Evolutionary conservation across 2,888 invertebrate species (phyloP).

Genomic region (Trachelus troglodyta): DNA sequence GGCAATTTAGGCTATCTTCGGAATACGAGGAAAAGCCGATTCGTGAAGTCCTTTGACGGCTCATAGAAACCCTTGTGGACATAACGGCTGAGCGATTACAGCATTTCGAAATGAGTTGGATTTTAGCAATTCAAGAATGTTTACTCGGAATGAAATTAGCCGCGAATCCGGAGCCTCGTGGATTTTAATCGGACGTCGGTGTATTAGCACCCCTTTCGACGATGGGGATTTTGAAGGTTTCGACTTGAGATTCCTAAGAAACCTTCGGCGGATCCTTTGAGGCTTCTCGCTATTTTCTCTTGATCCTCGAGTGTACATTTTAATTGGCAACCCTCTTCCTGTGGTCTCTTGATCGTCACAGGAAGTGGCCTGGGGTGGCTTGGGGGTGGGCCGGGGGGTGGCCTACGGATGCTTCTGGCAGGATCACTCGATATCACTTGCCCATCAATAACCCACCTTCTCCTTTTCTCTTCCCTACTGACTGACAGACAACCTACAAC

Average conservation of each 20-base stretch:
- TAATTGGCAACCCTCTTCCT: neutral
- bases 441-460: conserved; percentile 12
- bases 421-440: conserved; percentile 21
- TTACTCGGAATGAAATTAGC: conserved; percentile 9
- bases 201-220: conserved; percentile 19
- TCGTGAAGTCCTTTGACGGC: neutral
- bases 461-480: neutral
- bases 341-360: neutral
- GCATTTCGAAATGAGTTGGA: neutral
- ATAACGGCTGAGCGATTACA: conserved; percentile 3
- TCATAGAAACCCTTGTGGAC: neutral
- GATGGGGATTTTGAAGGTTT: neutral
- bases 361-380: neutral
- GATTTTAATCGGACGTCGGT: conserved; percentile 37
- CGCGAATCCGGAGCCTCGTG: conserved; percentile 5
- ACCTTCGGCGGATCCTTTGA: neutral
- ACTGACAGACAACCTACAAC: neutral
- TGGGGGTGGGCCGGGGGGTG: too few relatives aligned
- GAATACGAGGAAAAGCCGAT: neutral
- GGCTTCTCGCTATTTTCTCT: neutral
- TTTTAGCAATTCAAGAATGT: conserved; percentile 13
- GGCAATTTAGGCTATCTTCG: neutral
- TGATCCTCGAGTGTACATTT: neutral
- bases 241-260: conserved; percentile 1
- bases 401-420: neutral